Percentiles rank a stretch among this genome's conserved stretches.
phyloP scores from a whole-genome alignment of 2,888 invertebrate species.

The Clunio marinus region DNA sequence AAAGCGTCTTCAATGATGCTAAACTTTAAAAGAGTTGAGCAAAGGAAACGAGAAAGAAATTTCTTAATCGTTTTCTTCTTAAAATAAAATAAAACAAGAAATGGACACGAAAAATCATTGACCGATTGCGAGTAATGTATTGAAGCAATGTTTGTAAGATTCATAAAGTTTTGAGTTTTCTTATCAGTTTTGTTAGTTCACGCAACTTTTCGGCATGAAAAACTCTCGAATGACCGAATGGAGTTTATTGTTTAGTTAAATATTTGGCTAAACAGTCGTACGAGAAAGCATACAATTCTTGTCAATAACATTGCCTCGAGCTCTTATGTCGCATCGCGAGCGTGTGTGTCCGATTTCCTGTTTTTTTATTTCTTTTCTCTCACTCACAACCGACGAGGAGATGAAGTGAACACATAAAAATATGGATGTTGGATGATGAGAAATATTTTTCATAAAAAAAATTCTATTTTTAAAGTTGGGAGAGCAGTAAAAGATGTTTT shows the following conservation, averaged over 20 bases:
- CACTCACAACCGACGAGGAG: background rate
- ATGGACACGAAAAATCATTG: no score
- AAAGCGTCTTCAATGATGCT: no score
- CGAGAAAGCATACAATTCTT: slow-evolving; percentile 10
- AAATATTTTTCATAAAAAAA: slow-evolving; percentile 5
- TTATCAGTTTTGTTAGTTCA: no score
- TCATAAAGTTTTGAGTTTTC: no score
- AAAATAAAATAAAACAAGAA: no score
- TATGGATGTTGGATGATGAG: background rate
- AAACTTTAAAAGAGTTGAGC: no score
- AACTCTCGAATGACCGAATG: no score
- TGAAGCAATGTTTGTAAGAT: no score
- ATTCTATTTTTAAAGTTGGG: slow-evolving; percentile 20
- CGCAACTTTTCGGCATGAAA: no score
- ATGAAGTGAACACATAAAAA: background rate
- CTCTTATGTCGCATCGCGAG: background rate
- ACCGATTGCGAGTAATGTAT: no score
- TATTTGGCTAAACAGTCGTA: slow-evolving; percentile 16
- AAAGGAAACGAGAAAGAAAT: no score
- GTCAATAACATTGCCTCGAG: background rate
- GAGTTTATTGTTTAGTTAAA: slow-evolving; percentile 22
- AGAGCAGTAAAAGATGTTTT: background rate
- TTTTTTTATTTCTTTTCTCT: background rate
- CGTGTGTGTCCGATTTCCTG: slow-evolving; percentile 24
- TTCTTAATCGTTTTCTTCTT: no score